Conservation (phyloP, 2,888 invertebrate species). For the Drosophila incognita region DNA sequence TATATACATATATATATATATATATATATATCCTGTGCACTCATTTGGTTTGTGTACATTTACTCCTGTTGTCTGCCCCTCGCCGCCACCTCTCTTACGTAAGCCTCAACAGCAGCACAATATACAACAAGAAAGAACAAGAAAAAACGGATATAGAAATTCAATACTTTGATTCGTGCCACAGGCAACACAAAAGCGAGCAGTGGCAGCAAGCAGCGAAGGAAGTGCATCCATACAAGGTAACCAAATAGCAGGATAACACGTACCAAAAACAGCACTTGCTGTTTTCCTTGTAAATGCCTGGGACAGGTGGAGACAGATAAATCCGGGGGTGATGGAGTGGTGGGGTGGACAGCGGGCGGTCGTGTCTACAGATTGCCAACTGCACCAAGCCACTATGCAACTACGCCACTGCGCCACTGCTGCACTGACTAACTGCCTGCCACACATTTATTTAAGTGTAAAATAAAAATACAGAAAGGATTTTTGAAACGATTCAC, state of each 20-base stretch:
- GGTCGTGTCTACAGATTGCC: constrained; percentile 39
- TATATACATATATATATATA: too few relatives aligned
- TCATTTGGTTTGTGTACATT: constrained; percentile 63
- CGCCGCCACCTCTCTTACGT: constrained; percentile 15
- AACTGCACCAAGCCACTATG: constrained; percentile 25
- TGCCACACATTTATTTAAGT: background rate
- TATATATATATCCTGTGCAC: constrained; percentile 56
- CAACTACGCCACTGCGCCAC: constrained; percentile 3
- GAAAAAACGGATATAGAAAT: constrained; percentile 84
- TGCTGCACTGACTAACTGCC: constrained; percentile 23
- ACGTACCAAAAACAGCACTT: constrained; percentile 73
- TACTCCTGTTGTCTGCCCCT: constrained; percentile 14
- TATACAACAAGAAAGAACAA: constrained; percentile 60
- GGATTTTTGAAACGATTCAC: too few relatives aligned
- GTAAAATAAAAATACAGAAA: background rate
- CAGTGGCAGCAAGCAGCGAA: constrained; percentile 26
- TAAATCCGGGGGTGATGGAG: too few relatives aligned
- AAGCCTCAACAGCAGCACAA: constrained; percentile 52
- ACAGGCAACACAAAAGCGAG: constrained; percentile 40
- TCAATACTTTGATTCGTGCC: constrained; percentile 85
- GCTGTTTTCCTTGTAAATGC: constrained; percentile 35
- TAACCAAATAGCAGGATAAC: constrained; percentile 78
- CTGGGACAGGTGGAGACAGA: background rate
- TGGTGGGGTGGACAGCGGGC: constrained; percentile 1
- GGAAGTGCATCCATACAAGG: constrained; percentile 79